Base-by-base conservation (phyloP, 2,888 invertebrate genomes). In the Perithous albicinctus region DNA sequence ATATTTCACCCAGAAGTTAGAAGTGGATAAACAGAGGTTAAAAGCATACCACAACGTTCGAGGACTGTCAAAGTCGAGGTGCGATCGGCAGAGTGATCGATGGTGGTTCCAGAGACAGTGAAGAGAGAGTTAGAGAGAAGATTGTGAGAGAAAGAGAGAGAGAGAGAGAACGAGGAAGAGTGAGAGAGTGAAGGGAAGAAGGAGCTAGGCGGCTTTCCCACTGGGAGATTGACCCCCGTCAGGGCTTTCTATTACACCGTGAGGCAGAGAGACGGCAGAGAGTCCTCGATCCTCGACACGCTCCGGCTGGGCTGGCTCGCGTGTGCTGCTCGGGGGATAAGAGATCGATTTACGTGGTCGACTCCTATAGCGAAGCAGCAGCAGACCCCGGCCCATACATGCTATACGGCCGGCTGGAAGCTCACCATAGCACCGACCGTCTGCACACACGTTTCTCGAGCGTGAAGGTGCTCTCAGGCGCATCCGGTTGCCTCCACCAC, bases 161-260 rank as follows among this genome's bases (percentile, higher is more conserved):
- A 32, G 46, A 18, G 69, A 32, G 70, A 38, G n/a, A n/a, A 29
- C 29, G 23, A 41, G 63, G 43, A 35, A 51, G 8, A 54, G 48
- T 48, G 63, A 43, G 51, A 32, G 46, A 18, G 69, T 41, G 70
- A 38, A n/a, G 10, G 66, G 29, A 20, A 29, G 61, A 43, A 74
- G 74, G 70, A 29, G 67, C 72, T 56, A 46, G n/a, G 32, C 29
- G 46, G 72, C 32, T 79, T 76, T 56, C 46, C 75, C 72, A 79
- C 32, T 51, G 76, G 88, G 88, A 89, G 88, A 89, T 89, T 88
- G 89, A 89, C 89, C 89, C 85, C 89, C 87, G 87, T 89, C 89
- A 88, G 87, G 87, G 87, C 84, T 89, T 89, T 89, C 89, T 89
- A 89, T 89, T 89, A 89, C 87, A 85, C 81, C 85, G 72, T 82